These are phyloP conservation scores for Sphaeridia pumilis DNA, from an alignment of 2,888 invertebrate genomes.

Conservation along the genomic window DNA sequence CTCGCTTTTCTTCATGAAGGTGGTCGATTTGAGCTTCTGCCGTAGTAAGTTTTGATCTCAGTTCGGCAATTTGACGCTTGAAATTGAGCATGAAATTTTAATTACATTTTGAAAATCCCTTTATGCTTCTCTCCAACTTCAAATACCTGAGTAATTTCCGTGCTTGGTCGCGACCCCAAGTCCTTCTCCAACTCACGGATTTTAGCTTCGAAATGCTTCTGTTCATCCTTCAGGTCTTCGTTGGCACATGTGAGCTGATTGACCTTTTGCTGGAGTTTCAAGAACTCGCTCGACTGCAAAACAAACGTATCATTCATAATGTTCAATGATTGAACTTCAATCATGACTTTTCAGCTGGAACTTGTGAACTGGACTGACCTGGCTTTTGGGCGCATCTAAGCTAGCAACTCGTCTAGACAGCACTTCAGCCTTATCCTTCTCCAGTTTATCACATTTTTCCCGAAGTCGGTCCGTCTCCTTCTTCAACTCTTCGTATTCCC, in stretches of 20 bases:
- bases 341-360: neutral
- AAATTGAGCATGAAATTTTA: slow-evolving; percentile 1
- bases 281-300: slow-evolving; percentile 35
- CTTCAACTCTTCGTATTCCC: slow-evolving; percentile 35
- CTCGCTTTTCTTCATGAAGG: slow-evolving; percentile 90
- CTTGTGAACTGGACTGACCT: slow-evolving; percentile 17
- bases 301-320: neutral
- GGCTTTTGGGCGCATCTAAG: slow-evolving; percentile 34
- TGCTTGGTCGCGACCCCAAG: slow-evolving; percentile 43
- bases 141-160: slow-evolving; percentile 33
- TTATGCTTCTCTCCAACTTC: neutral
- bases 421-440: slow-evolving; percentile 78
- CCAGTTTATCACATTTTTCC: slow-evolving; percentile 57
- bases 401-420: slow-evolving; percentile 40
- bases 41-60: slow-evolving; percentile 70
- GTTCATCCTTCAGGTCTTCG: slow-evolving; percentile 67
- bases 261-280: slow-evolving; percentile 74
- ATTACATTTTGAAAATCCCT: neutral
- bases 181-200: slow-evolving; percentile 65
- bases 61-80: slow-evolving; percentile 54
- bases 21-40: slow-evolving; percentile 87
- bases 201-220: slow-evolving; percentile 55
- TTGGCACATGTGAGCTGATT: slow-evolving; percentile 56
- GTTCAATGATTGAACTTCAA: neutral
- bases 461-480: slow-evolving; percentile 31